Evolutionary conservation across 2,888 invertebrate species (phyloP).

Genomic region (Clivina fossor): DNA sequence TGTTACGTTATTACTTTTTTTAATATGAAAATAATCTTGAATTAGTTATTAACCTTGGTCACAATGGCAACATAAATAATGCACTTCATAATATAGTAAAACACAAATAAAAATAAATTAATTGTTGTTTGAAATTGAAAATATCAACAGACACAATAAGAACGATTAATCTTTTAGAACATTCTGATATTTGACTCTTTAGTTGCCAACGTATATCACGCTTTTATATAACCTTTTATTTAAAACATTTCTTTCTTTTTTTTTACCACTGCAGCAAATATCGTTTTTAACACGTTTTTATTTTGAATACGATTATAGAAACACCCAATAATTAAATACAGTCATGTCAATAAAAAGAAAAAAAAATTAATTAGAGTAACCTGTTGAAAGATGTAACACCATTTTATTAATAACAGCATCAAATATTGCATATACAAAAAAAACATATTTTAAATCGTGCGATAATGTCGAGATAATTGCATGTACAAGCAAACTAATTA

Average conservation of each 20-base stretch:
- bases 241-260: background rate
- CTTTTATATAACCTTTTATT: no score
- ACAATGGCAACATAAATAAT: no score
- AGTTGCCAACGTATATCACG: no score
- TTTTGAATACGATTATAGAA: conserved; percentile 13
- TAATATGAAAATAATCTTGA: no score
- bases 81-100: no score
- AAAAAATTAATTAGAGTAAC: conserved; percentile 31
- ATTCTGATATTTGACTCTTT: no score
- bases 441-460: background rate
- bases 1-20: no score
- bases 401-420: conserved; percentile 34
- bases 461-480: background rate
- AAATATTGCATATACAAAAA: conserved; percentile 25
- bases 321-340: conserved; percentile 28
- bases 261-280: conserved; percentile 29
- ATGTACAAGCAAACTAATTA: no score
- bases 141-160: conserved; percentile 14
- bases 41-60: no score
- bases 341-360: conserved; percentile 33
- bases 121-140: background rate
- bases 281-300: no score
- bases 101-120: no score
- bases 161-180: conserved; percentile 1
- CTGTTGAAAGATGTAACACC: conserved; percentile 34